Percentiles rank a stretch among this genome's conserved stretches.
Conservation (phyloP, 2,888 invertebrate species). For the Diarsia dahlii region DNA sequence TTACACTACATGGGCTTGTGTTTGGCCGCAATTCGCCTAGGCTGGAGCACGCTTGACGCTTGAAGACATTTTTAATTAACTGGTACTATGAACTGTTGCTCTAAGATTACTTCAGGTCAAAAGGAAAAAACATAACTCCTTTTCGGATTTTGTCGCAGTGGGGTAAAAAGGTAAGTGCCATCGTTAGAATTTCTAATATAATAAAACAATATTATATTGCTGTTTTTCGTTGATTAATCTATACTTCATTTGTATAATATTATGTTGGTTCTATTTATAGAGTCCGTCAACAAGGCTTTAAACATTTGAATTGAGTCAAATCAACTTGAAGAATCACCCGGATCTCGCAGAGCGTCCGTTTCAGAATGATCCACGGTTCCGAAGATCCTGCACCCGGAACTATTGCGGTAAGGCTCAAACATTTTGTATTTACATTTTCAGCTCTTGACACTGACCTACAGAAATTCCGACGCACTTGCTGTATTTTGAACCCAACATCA, state of each 20-base stretch:
- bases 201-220: neutral
- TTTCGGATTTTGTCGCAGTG: neutral
- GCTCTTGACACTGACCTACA: neutral
- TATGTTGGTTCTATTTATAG: constrained; percentile 47
- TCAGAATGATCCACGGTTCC: constrained; percentile 20
- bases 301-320: constrained; percentile 22
- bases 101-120: neutral
- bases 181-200: neutral
- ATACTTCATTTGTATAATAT: constrained; percentile 19
- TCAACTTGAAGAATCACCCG: neutral
- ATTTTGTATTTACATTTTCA: constrained; percentile 29
- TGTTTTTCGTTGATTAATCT: constrained; percentile 8
- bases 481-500: neutral
- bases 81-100: neutral
- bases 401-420: constrained; percentile 35
- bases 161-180: constrained; percentile 38
- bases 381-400: constrained; percentile 19
- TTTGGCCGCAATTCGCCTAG: neutral
- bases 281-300: constrained; percentile 19
- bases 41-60: neutral
- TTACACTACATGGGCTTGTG: neutral
- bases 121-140: neutral
- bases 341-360: constrained; percentile 16
- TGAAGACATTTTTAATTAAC: neutral
- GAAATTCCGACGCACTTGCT: neutral